These are phyloP conservation scores for Apodemia duryi DNA, from an alignment of 2,888 invertebrate genomes.

Conservation along the genomic window DNA sequence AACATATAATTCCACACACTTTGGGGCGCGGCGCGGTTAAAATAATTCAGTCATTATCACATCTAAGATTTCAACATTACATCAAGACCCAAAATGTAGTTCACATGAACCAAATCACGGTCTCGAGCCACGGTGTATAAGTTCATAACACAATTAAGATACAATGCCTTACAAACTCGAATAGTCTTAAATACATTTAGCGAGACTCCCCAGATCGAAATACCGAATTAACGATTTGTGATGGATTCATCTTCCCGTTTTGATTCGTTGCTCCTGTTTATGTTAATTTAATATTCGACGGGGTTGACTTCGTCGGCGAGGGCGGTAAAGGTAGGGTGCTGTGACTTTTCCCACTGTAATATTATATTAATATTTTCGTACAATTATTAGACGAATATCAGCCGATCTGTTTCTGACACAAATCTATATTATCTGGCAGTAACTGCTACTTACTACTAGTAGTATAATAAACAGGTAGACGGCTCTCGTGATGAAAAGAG, in stretches of 20 bases:
- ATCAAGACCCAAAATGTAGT: not conserved
- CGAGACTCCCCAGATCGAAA: conserved; percentile 34
- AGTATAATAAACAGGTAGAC: too few species aligned
- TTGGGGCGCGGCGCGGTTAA: too few species aligned
- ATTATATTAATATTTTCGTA: conserved; percentile 9
- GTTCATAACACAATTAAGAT: conserved; percentile 1
- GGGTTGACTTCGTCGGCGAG: conserved; percentile 38
- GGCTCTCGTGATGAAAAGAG: too few species aligned
- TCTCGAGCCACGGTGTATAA: not conserved
- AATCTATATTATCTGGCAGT: not conserved
- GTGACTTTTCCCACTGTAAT: not conserved
- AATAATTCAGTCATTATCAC: too few species aligned
- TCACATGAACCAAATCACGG: not conserved
- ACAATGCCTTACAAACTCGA: not conserved
- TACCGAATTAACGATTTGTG: conserved; percentile 55
- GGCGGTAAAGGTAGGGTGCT: conserved; percentile 16
- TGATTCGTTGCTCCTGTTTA: conserved; percentile 49
- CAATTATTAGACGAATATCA: not conserved
- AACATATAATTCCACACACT: too few species aligned
- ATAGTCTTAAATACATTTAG: conserved; percentile 45
- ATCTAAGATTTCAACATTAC: too few species aligned
- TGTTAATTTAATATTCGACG: conserved; percentile 66
- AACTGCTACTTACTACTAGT: too few species aligned
- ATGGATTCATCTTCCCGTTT: conserved; percentile 56
- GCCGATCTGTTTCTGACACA: not conserved